Conservation (phyloP, 1,140 invertebrate genomes). For the Calliopsis andreniformis region DNA sequence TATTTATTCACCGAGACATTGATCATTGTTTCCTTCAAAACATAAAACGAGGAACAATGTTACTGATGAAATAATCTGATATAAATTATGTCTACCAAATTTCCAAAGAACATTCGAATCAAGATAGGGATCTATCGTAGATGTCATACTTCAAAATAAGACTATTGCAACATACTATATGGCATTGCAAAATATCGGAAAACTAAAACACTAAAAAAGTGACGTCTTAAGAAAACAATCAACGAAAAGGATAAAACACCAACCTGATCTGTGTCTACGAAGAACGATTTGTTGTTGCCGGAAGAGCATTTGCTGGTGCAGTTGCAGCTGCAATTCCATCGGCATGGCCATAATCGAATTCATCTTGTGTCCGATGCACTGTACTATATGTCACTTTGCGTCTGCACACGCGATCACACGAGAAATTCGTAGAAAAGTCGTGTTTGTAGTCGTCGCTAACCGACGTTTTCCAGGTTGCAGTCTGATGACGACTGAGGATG, state of each 20-base stretch:
- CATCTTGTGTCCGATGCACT: background rate
- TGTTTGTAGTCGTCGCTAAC: background rate
- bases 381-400: background rate
- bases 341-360: slow-evolving; percentile 31
- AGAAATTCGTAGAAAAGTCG: background rate
- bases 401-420: background rate
- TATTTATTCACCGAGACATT: no score
- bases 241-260: background rate
- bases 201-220: background rate
- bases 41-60: no score
- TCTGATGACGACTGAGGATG: slow-evolving; percentile 19
- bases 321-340: slow-evolving; percentile 60
- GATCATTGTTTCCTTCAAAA: no score
- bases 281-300: slow-evolving; percentile 57
- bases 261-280: slow-evolving; percentile 62
- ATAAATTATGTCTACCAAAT: no score
- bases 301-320: slow-evolving; percentile 65
- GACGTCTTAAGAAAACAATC: background rate
- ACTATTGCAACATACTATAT: no score
- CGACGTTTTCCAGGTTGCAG: background rate
- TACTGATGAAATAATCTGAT: no score
- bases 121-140: no score
- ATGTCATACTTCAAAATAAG: no score
- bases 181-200: background rate
- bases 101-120: no score